A percentile compares a stretch with the other conserved stretches of the same genome.
Evolutionary conservation across 2,888 invertebrate species (phyloP).

Genomic region (Dyspetes luteomarginatus): DNA sequence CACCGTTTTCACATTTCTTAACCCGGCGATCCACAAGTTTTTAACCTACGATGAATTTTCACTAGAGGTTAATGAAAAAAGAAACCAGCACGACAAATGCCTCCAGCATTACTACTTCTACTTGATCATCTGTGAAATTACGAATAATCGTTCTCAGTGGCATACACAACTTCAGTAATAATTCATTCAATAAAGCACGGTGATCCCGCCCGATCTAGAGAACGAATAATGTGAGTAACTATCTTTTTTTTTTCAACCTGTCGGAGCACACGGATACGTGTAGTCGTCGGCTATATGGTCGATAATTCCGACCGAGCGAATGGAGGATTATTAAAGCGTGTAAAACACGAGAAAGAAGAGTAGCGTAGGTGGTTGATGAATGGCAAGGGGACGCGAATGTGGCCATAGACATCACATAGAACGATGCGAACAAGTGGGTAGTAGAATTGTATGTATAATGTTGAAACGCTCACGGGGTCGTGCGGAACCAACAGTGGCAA

Average conservation of each 20-base stretch:
- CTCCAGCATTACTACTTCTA: no score
- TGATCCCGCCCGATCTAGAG: slow-evolving; percentile 7
- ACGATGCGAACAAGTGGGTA: slow-evolving; percentile 58
- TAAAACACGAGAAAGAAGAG: slow-evolving; percentile 19
- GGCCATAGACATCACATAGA: slow-evolving; percentile 37
- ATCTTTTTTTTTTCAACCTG: slow-evolving; percentile 41
- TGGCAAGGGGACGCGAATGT: neutral
- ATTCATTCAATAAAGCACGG: slow-evolving; percentile 18
- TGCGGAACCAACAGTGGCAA: slow-evolving; percentile 61
- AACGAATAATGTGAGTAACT: neutral
- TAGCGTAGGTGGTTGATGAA: slow-evolving; percentile 41
- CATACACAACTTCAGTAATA: slow-evolving; percentile 1
- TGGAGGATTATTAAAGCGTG: neutral
- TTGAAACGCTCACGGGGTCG: slow-evolving; percentile 61
- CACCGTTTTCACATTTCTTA: slow-evolving; percentile 3
- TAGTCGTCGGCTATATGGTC: slow-evolving; percentile 1
- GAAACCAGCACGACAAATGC: no score
- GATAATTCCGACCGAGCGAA: slow-evolving; percentile 45
- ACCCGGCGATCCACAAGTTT: no score
- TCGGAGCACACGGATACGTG: slow-evolving; percentile 38
- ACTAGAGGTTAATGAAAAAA: no score
- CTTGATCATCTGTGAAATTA: no score
- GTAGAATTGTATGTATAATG: slow-evolving; percentile 52
- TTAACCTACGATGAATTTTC: no score
- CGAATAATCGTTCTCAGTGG: no score